Evolutionary conservation across 1,140 invertebrate species (phyloP).

Genomic region (Probaryconus sp.): DNA sequence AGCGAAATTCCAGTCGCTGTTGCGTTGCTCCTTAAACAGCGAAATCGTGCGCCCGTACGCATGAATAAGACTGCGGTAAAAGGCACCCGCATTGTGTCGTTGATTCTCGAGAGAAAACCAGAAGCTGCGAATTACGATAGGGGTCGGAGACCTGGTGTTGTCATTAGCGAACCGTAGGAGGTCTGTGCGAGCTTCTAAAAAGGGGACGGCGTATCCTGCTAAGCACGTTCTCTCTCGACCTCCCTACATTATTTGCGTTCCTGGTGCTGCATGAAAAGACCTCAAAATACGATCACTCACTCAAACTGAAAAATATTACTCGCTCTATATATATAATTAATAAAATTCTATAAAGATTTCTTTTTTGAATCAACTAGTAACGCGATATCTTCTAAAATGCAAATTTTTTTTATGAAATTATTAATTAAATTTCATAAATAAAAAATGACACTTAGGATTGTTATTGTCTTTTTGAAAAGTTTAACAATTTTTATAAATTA

Average conservation of each 20-base stretch:
- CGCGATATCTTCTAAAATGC: too few relatives aligned
- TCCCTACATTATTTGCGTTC: slow-evolving; percentile 45
- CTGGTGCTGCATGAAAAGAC: slow-evolving; percentile 42
- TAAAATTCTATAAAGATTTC: too few relatives aligned
- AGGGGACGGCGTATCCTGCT: slow-evolving; percentile 49
- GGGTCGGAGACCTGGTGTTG: slow-evolving; percentile 68
- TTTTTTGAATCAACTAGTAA: too few relatives aligned
- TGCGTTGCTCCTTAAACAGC: slow-evolving; percentile 61
- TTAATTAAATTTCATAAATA: too few relatives aligned
- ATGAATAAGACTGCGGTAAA: slow-evolving; percentile 70
- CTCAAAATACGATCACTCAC: slow-evolving; percentile 40
- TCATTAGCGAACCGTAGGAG: slow-evolving; percentile 67
- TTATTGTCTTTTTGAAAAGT: too few relatives aligned
- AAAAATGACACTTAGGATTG: too few relatives aligned
- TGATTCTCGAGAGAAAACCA: slow-evolving; percentile 71
- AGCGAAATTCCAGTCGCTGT: slow-evolving; percentile 40
- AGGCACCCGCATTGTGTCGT: slow-evolving; percentile 72
- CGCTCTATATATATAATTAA: too few relatives aligned
- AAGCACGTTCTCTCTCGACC: slow-evolving; percentile 54
- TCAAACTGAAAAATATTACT: too few relatives aligned
- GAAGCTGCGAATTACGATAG: slow-evolving; percentile 74
- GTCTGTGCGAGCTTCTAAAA: slow-evolving; percentile 55
- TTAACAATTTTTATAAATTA: too few relatives aligned
- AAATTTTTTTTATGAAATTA: too few relatives aligned
- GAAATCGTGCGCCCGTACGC: slow-evolving; percentile 68